Evolutionary conservation across 2,888 invertebrate genomes (phyloP).

Genomic region (Bombyx huttoni): DNA sequence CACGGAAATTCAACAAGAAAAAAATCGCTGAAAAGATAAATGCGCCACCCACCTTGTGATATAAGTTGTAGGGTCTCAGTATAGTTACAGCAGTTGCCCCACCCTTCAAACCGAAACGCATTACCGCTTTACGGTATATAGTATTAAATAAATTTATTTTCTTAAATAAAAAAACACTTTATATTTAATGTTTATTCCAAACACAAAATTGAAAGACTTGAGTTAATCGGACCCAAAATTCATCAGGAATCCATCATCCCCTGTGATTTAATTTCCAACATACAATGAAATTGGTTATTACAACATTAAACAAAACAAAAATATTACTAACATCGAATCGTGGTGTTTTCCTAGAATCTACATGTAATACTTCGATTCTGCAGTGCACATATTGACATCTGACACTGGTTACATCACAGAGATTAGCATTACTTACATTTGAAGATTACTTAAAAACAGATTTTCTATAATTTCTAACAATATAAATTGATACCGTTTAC

Average conservation of each 20-base stretch:
- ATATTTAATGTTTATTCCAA: slow-evolving; percentile 65
- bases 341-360: slow-evolving; percentile 56
- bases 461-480: slow-evolving; percentile 53
- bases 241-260: slow-evolving; percentile 42
- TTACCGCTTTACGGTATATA: slow-evolving; percentile 38
- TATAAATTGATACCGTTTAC: slow-evolving; percentile 56
- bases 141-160: slow-evolving; percentile 45
- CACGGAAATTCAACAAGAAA: no score
- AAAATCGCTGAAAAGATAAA: no score
- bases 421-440: slow-evolving; percentile 54
- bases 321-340: slow-evolving; percentile 65
- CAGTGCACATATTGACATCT: slow-evolving; percentile 49
- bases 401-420: slow-evolving; percentile 66
- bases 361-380: slow-evolving; percentile 64
- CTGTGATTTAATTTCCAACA: slow-evolving; percentile 50
- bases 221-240: slow-evolving; percentile 59
- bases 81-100: no score
- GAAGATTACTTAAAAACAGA: slow-evolving; percentile 55
- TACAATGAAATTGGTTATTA: slow-evolving; percentile 62
- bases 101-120: no score
- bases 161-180: not conserved
- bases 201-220: slow-evolving; percentile 69
- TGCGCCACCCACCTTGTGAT: no score
- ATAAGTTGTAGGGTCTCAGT: no score
- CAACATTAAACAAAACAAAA: slow-evolving; percentile 67